Base-by-base conservation (phyloP, 2,113 vertebrate species). In the Entomyzon cyanotis region DNA sequence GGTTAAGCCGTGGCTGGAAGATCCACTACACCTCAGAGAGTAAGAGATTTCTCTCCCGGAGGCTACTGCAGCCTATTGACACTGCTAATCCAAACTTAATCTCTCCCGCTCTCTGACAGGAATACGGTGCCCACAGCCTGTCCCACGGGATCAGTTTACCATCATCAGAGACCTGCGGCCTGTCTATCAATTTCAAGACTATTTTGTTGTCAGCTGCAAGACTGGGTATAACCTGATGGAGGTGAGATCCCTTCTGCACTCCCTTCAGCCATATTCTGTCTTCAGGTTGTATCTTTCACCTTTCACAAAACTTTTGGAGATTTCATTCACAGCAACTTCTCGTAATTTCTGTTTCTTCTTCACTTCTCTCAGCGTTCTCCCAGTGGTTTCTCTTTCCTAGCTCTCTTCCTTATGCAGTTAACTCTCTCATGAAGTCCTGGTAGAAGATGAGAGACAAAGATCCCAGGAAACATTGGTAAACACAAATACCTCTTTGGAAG, bases 1-100 rank as follows among this genome's bases (percentile, higher is more conserved):
- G 98, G 55, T 97, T 97, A 94, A 98, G 98, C 92, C 95, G 62
- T 53, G 98, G 98, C 82, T 98, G 98, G 98, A 98, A 97, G 87
- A 93, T 98, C 49, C 96, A 41, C 86, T 98, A 98, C 65, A 98
- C 97, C 50, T 97, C 97, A 0, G 95, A 98, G 53, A 96, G 98
- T 98, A 96, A 98, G 96, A 49, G 17, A 6, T 69, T 62, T 63
- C 42, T 60, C 41, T 37, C 52, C 42, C 25, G 63, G 27, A 41
- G 71, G 22, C 56, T 49, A 11, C 46, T 42, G 6, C 53, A 64
- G 44, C 63, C 62, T 59, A 3, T 28, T 59, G 84, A 15, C 21
- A 20, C 22, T 15, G 47, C 65, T 94, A 89, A 28, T 78, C 46
- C 21, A 76, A 62, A 18, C 4, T 46, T 41, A 31, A 83, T 50